phyloP scores from a whole-genome alignment of 2,113 vertebrate species.

The Tachysurus vachellii region DNA sequence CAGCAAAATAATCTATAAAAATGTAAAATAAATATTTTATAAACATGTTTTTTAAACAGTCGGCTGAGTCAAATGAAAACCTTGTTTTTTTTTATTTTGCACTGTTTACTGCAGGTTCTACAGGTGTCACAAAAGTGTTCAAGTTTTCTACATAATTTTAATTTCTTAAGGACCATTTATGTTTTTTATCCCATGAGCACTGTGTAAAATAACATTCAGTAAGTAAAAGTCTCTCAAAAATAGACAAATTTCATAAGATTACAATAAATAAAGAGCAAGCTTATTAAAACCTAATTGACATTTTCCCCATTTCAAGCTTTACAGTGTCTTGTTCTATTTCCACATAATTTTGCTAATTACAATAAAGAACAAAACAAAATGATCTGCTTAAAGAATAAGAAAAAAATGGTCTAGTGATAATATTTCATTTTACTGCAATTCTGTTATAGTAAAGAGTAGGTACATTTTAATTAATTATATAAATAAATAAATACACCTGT shows the following conservation, averaged over 20 bases:
- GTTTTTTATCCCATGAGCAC: not conserved
- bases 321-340: not conserved
- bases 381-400: not conserved
- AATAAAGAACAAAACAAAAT: not conserved
- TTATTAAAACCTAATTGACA: not conserved
- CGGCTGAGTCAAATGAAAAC: not conserved
- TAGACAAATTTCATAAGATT: not conserved
- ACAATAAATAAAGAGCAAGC: not conserved
- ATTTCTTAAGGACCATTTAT: not conserved
- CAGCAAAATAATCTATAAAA: not conserved
- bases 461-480: not conserved
- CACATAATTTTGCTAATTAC: not conserved
- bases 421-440: not conserved
- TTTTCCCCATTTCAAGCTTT: not conserved
- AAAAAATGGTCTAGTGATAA: not conserved
- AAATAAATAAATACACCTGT: not conserved
- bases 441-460: not conserved
- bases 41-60: not conserved
- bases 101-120: not conserved
- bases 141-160: not conserved
- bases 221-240: not conserved
- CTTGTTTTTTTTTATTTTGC: not conserved
- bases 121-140: not conserved
- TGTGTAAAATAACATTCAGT: not conserved
- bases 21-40: not conserved